Conservation (phyloP, 2,797 vertebrate genomes). For the Arnoldichthys spilopterus region DNA sequence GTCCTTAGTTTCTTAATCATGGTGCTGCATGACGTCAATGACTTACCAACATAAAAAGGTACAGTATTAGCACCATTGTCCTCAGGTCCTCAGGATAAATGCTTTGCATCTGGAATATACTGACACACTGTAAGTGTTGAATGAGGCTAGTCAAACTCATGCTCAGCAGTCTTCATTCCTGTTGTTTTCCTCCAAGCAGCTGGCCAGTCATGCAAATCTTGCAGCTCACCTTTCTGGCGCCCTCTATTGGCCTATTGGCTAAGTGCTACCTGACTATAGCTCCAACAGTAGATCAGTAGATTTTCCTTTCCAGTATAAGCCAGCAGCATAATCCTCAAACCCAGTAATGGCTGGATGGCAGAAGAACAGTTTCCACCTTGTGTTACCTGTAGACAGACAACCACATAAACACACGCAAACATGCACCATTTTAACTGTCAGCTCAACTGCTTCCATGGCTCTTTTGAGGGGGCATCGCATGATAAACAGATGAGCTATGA, state of each 20-base stretch:
- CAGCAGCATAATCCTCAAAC: not conserved
- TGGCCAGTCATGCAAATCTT: slow-evolving; percentile 8
- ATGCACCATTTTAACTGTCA: not conserved
- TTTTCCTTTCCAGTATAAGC: not conserved
- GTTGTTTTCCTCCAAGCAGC: not conserved
- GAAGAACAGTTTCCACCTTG: slow-evolving; percentile 27
- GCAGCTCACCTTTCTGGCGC: not conserved
- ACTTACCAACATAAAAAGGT: not conserved
- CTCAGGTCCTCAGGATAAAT: not conserved
- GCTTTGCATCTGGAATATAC: not conserved
- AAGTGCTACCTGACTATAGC: slow-evolving; percentile 34
- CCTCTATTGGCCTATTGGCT: not conserved
- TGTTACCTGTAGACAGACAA: slow-evolving; percentile 52
- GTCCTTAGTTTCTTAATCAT: not conserved
- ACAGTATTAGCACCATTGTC: not conserved
- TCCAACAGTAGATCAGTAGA: slow-evolving; percentile 15
- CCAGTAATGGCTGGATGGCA: slow-evolving; percentile 4
- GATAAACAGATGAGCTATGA: too few relatives aligned
- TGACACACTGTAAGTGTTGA: slow-evolving; percentile 2
- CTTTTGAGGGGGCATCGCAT: not conserved
- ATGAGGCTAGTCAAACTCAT: not conserved
- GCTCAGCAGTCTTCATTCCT: not conserved
- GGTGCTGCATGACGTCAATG: not conserved
- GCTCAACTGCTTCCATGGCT: not conserved
- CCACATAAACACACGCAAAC: not conserved